Evolutionary conservation across 2,888 invertebrate species (phyloP).

Genomic region (Chalcosyrphus nemorum): DNA sequence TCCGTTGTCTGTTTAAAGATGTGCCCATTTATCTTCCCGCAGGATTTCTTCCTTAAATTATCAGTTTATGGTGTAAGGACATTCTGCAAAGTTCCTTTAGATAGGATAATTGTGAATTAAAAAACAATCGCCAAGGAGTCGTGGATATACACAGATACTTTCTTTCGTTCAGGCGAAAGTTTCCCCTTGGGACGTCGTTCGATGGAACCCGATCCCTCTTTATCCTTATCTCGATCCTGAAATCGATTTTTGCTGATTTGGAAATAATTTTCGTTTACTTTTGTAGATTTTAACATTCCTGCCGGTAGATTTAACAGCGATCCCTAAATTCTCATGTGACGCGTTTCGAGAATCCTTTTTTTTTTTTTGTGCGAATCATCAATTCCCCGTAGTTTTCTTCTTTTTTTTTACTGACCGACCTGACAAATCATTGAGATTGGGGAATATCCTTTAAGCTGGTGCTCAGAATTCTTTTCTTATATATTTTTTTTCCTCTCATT

Average conservation of each 20-base stretch:
- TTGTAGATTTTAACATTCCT: slow-evolving; percentile 5
- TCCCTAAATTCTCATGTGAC: not conserved
- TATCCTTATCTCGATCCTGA: not conserved
- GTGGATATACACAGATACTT: not conserved
- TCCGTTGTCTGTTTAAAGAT: not conserved
- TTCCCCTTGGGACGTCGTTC: not conserved
- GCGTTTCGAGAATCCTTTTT: slow-evolving; percentile 11
- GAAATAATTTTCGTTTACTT: slow-evolving; percentile 30
- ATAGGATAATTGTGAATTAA: not conserved
- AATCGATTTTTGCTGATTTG: slow-evolving; percentile 43
- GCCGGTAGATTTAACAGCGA: not conserved
- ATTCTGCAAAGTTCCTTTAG: not conserved
- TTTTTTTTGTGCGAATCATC: slow-evolving; percentile 36
- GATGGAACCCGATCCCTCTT: not conserved
- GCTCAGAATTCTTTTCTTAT: not conserved
- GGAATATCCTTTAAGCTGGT: slow-evolving; percentile 21
- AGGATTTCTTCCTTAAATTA: slow-evolving; percentile 24
- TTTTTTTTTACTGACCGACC: slow-evolving; percentile 4
- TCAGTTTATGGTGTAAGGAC: not conserved
- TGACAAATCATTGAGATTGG: slow-evolving; percentile 23
- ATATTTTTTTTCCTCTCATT: not conserved
- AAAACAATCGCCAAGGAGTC: not conserved
- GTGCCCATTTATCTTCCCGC: not conserved
- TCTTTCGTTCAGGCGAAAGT: slow-evolving; percentile 3
- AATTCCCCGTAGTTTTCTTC: not conserved